phyloP scores from a whole-genome alignment of 1,140 invertebrate species.

The Epicauta chinensis region DNA sequence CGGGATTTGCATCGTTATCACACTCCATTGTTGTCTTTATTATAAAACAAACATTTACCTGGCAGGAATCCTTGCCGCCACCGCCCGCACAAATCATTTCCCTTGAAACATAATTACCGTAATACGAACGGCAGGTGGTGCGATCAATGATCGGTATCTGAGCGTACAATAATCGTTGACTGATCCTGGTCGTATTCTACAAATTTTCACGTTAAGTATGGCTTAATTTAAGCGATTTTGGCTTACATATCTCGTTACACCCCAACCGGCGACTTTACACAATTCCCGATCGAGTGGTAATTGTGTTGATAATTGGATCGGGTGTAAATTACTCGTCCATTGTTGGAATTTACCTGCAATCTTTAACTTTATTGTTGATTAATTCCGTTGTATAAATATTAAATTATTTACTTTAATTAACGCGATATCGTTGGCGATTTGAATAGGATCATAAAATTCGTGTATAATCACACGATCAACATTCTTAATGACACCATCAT shows the following conservation, averaged over 20 bases:
- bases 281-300: background rate
- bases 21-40: no score
- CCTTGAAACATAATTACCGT: background rate
- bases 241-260: conserved; percentile 1
- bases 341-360: background rate
- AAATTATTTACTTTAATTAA: background rate
- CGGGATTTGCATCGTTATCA: no score
- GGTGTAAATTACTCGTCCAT: background rate
- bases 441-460: background rate
- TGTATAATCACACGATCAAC: conserved; percentile 2
- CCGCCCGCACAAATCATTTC: conserved; percentile 14
- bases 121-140: background rate
- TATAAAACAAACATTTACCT: no score
- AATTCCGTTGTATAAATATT: background rate
- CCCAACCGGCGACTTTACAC: conserved; percentile 11
- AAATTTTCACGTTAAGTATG: background rate
- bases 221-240: background rate
- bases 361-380: background rate
- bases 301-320: background rate
- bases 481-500: background rate
- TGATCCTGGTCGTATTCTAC: background rate
- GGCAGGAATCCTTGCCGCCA: conserved; percentile 11
- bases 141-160: background rate
- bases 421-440: background rate
- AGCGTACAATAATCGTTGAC: conserved; percentile 1